Conservation (phyloP, 2,113 vertebrate genomes). For the Xiphophorus couchianus region DNA sequence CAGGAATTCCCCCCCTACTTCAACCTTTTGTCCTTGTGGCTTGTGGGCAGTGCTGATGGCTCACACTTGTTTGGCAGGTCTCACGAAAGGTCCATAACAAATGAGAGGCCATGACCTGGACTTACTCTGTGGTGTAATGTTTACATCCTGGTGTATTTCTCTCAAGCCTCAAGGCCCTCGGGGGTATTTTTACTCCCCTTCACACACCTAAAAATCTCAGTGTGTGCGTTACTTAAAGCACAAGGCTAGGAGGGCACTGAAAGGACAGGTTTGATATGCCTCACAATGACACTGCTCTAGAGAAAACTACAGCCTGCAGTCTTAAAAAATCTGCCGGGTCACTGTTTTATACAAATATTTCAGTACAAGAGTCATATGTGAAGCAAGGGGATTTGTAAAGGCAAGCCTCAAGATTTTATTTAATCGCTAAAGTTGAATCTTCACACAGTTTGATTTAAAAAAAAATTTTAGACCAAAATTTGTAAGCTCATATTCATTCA, state of each 20-base stretch:
- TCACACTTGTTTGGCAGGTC: constrained; percentile 63
- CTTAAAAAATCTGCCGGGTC: constrained; percentile 34
- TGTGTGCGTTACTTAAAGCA: constrained; percentile 61
- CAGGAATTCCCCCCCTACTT: constrained; percentile 28
- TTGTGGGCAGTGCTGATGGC: constrained; percentile 38
- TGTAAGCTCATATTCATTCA: constrained; percentile 7
- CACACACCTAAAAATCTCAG: constrained; percentile 64
- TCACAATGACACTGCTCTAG: constrained; percentile 43
- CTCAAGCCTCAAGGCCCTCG: constrained; percentile 48
- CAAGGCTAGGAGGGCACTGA: constrained; percentile 59
- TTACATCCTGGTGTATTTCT: constrained; percentile 72
- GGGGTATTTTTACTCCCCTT: constrained; percentile 44
- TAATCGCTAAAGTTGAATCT: neutral
- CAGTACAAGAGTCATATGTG: constrained; percentile 34
- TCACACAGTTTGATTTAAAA: neutral
- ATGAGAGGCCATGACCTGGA: constrained; percentile 62
- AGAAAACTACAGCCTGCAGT: constrained; percentile 38
- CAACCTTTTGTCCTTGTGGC: constrained; percentile 71
- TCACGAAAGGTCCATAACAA: constrained; percentile 65
- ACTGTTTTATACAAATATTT: constrained; percentile 29
- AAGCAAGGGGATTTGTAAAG: constrained; percentile 32
- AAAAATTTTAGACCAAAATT: neutral
- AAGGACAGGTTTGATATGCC: constrained; percentile 58
- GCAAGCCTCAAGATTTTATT: constrained; percentile 15
- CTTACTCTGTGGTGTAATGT: constrained; percentile 65